Evolutionary conservation across 2,888 invertebrate genomes (phyloP), one percentile per base, ranked within the genome.

Genomic region (Latrodectus elegans): DNA sequence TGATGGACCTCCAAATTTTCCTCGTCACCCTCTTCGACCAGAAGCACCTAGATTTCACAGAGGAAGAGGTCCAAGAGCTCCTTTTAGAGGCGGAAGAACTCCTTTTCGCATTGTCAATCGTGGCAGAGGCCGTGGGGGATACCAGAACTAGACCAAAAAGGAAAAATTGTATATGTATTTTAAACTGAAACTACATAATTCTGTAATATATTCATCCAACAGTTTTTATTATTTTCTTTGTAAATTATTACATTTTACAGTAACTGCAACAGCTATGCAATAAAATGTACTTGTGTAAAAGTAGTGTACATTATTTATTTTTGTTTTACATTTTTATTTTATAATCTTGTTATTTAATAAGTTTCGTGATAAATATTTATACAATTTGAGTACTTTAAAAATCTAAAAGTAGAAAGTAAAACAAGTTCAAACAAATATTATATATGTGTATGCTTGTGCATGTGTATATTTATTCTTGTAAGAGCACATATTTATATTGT

Each of bases 181-280:
- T 72, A 78, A 76, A 77, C 12, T 71, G 38, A 78, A 70, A n/a
- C 52, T 53, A 73, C 84, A 64, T 14, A 81, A 70, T 72, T 86
- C 71, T 81, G 85, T 85, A 79, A 80, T 76, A 85, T 85, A 85
- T 85, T 74, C 79, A 85, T 74, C 79, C 49, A 51, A 75, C 52
- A 52, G 74, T 49, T 85, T 85, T 85, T 85, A 85, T 78, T 86
- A 65, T 71, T 51, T 60, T 76, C 72, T 77, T 77, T 85, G 78
- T 84, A 84, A 78, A 84, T 72, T 84, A 73, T 75, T 71, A 74
- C 78, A 55, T 84, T 78, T 84, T 78, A 77, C 72, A 72, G 51
- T 65, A 68, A 38, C 38, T 38, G 38, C 38, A 38, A 38, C 38
- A 38, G 38, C 38, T 38, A 38, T 38, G 38, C 38, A 38, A 38